Evolutionary conservation across 2,113 vertebrate genomes (phyloP).

Genomic region (Aythya baeri): DNA sequence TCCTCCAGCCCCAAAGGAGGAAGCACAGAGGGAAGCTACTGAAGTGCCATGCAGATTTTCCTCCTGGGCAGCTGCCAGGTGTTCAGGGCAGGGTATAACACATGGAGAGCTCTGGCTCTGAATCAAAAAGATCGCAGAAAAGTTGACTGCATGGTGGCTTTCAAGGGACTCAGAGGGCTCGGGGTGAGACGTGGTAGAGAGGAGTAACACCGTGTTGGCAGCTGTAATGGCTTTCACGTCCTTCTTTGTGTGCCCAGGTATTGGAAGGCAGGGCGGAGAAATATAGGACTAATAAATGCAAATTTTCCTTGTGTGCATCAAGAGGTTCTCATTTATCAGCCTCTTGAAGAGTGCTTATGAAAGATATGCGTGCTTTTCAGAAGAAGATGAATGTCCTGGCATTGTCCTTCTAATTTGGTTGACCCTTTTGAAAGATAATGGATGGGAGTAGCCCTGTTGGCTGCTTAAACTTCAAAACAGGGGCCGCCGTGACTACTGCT

Average conservation of each 20-base stretch:
- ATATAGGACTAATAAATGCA: neutral
- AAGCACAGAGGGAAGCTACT: neutral
- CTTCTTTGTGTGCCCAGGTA: neutral
- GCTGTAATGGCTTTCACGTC: neutral
- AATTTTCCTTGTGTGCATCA: neutral
- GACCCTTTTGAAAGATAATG: neutral
- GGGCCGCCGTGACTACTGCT: neutral
- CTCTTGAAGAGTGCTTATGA: neutral
- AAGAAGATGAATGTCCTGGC: neutral
- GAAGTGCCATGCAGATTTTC: neutral
- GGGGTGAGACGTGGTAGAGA: neutral
- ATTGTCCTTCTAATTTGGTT: neutral
- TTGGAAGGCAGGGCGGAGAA: neutral
- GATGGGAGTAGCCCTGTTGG: neutral
- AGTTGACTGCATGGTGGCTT: neutral
- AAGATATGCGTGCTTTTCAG: neutral
- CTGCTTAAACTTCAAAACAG: neutral
- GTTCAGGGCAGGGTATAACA: neutral
- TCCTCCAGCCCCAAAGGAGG: neutral
- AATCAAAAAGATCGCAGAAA: constrained; percentile 15
- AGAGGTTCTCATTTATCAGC: neutral
- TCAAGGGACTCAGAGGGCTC: neutral
- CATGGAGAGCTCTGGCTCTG: neutral
- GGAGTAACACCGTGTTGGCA: neutral
- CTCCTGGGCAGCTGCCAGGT: neutral